These are phyloP conservation scores for Eupristina koningsbergeri DNA, from an alignment of 1,140 invertebrate genomes.

Conservation along the genomic window DNA sequence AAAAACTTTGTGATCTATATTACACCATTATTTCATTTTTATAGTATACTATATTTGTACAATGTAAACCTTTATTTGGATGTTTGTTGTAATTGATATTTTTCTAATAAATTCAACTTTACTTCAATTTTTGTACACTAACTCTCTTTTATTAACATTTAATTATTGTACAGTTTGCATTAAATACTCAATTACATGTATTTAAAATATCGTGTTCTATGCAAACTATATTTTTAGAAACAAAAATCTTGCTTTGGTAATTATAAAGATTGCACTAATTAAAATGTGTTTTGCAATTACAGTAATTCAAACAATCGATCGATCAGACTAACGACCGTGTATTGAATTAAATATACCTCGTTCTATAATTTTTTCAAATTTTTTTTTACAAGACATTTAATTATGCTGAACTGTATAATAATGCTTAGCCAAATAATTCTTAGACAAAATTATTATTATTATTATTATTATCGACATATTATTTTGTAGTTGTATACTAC, in stretches of 20 bases:
- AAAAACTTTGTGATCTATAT: no score
- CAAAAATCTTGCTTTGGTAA: constrained; percentile 29
- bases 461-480: background rate
- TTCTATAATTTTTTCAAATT: background rate
- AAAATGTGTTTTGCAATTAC: constrained; percentile 45
- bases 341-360: constrained; percentile 41
- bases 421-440: constrained; percentile 30
- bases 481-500: background rate
- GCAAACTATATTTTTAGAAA: background rate
- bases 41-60: no score
- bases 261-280: constrained; percentile 38
- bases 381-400: constrained; percentile 20
- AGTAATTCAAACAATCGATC: constrained; percentile 44
- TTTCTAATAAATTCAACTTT: background rate
- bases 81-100: no score
- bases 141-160: constrained; percentile 43
- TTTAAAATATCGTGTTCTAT: constrained; percentile 29
- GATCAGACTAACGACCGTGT: constrained; percentile 30
- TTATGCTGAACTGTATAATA: constrained; percentile 14
- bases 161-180: constrained; percentile 16
- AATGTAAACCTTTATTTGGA: no score
- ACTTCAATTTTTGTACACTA: background rate
- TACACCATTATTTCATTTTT: no score
- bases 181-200: background rate
- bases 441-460: constrained; percentile 12